These are phyloP conservation scores for Tricholaema leucomelas DNA, from an alignment of 2,113 vertebrate species.

Conservation along the genomic window DNA sequence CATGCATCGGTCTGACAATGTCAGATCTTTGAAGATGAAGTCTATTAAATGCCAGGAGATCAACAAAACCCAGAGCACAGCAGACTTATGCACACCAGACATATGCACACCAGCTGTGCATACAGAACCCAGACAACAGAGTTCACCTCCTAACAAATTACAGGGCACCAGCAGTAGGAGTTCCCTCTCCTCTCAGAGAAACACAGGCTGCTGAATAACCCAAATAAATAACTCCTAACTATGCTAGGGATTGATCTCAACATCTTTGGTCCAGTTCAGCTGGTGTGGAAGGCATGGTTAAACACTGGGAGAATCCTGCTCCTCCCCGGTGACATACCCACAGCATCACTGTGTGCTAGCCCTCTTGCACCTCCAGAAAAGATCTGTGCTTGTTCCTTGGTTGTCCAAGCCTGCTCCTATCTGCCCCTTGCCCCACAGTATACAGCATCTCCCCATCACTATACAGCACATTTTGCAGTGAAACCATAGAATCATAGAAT, in stretches of 20 bases:
- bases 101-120: neutral
- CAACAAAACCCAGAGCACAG: neutral
- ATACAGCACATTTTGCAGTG: neutral
- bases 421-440: rapidly evolving
- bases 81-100: neutral
- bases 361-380: neutral
- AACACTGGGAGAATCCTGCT: neutral
- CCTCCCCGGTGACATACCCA: neutral
- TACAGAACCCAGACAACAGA: neutral
- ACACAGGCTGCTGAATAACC: neutral
- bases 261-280: neutral
- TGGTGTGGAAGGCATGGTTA: neutral
- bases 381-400: neutral
- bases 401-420: neutral
- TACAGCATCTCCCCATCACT: neutral
- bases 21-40: neutral
- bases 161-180: neutral
- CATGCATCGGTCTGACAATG: neutral
- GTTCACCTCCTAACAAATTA: neutral
- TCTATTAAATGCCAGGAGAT: neutral
- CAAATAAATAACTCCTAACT: neutral
- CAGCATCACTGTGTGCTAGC: rapidly evolving
- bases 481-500: neutral
- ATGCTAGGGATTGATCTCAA: rapidly evolving
- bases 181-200: neutral